A percentile compares a stretch with the other conserved stretches of the same genome.
Evolutionary conservation across 2,797 vertebrate species (phyloP).

Genomic region (Coccyzus lansbergi): DNA sequence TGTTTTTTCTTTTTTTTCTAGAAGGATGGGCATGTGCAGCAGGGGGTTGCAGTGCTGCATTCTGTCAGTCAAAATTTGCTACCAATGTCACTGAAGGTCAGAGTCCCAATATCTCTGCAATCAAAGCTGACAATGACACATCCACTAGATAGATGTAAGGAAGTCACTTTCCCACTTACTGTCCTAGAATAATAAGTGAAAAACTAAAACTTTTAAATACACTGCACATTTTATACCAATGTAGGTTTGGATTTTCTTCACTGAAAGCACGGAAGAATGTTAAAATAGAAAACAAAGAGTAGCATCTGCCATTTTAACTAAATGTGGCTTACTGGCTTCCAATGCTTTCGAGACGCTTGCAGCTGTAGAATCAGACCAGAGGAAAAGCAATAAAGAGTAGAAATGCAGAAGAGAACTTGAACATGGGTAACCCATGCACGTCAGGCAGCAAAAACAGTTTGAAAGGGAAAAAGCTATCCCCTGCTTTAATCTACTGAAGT

Average conservation of each 20-base stretch:
- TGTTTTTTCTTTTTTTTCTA: slow-evolving; percentile 45
- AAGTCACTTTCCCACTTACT: slow-evolving; percentile 37
- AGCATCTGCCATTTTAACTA: background rate
- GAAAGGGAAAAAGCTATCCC: background rate
- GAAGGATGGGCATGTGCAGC: slow-evolving; percentile 33
- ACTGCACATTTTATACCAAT: background rate
- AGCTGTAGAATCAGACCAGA: background rate
- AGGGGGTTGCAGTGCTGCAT: slow-evolving; percentile 48
- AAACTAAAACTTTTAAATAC: slow-evolving; percentile 54
- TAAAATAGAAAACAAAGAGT: background rate
- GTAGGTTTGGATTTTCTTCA: background rate
- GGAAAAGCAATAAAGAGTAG: background rate
- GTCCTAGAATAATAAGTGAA: slow-evolving; percentile 28
- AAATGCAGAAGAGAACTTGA: background rate
- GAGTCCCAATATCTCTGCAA: slow-evolving; percentile 65
- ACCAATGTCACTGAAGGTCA: slow-evolving; percentile 81
- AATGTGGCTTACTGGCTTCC: background rate
- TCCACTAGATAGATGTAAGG: slow-evolving; percentile 53
- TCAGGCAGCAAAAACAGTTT: background rate
- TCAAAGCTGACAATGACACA: slow-evolving; percentile 64
- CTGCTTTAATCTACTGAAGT: background rate
- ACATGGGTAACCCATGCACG: background rate
- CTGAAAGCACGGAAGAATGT: background rate
- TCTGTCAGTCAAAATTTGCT: slow-evolving; percentile 78
- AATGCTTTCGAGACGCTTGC: background rate